Conservation (phyloP, 2,888 invertebrate genomes). For the Drosophila aldrichi region DNA sequence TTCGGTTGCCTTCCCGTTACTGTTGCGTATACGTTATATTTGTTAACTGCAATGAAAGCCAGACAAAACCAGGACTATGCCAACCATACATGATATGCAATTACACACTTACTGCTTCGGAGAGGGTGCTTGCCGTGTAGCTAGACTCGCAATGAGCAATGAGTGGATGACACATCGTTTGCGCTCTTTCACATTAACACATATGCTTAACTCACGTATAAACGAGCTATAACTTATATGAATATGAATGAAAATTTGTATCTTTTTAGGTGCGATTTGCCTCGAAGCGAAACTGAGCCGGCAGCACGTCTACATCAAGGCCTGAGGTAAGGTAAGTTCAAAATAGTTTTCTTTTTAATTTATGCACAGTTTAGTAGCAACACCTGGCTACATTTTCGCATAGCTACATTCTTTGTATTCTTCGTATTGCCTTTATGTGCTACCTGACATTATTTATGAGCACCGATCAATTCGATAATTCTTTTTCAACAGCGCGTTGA, state of each 20-base stretch:
- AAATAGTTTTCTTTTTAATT: not conserved
- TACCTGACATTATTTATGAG: conserved; percentile 46
- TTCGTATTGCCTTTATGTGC: conserved; percentile 7
- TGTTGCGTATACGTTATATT: conserved; percentile 60
- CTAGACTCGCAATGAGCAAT: conserved; percentile 49
- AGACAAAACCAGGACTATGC: conserved; percentile 28
- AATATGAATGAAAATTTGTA: conserved; percentile 21
- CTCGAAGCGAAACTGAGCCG: conserved; percentile 42
- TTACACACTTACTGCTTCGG: conserved; percentile 40
- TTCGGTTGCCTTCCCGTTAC: conserved; percentile 28
- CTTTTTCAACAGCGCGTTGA: conserved; percentile 52
- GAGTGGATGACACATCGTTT: conserved; percentile 48
- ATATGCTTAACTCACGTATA: not conserved
- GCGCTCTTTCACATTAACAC: conserved; percentile 46
- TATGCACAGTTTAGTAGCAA: conserved; percentile 5
- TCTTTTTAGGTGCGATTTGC: conserved; percentile 39
- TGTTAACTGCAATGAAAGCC: conserved; percentile 65
- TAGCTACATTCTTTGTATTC: not conserved
- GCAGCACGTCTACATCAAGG: not conserved
- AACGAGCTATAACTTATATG: conserved; percentile 10
- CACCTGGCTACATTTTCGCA: not conserved
- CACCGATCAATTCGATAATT: conserved; percentile 67
- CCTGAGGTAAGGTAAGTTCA: not conserved
- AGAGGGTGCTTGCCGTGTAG: not conserved
- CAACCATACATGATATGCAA: conserved; percentile 52